phyloP scores from a whole-genome alignment of 2,797 vertebrate genomes.

The Acanthurus lineatus region DNA sequence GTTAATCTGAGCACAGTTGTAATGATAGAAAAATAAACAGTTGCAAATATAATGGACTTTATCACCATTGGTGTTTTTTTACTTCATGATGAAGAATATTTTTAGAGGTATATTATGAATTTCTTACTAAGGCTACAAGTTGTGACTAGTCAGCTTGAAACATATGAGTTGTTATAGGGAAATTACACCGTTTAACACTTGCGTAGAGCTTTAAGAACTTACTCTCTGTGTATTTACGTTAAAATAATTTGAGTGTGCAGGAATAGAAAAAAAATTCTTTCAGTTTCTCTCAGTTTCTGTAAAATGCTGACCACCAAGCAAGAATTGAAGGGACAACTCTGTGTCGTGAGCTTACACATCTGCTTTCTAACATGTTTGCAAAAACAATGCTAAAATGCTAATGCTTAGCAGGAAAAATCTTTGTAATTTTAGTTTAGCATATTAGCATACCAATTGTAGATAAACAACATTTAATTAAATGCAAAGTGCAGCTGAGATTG shows the following conservation, averaged over 20 bases:
- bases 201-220: neutral
- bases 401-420: too few relatives aligned
- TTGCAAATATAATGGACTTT: slow-evolving; percentile 1
- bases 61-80: neutral
- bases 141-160: neutral
- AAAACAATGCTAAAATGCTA: too few relatives aligned
- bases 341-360: too few relatives aligned
- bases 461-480: too few relatives aligned
- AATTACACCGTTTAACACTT: neutral
- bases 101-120: neutral
- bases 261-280: neutral
- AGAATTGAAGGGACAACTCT: too few relatives aligned
- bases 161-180: neutral
- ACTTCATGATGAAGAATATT: slow-evolving; percentile 5
- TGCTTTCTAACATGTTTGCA: too few relatives aligned
- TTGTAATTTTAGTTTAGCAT: too few relatives aligned
- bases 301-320: too few relatives aligned
- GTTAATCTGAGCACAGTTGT: slow-evolving; percentile 14
- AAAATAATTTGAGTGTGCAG: neutral
- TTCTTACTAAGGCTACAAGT: neutral
- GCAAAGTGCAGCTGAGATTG: neutral
- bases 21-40: neutral
- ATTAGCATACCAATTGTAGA: too few relatives aligned
- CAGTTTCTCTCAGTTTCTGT: neutral
- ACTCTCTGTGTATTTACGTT: neutral